Base-by-base conservation (phyloP, 2,888 invertebrate genomes). In the Chromoteleia sp. region DNA sequence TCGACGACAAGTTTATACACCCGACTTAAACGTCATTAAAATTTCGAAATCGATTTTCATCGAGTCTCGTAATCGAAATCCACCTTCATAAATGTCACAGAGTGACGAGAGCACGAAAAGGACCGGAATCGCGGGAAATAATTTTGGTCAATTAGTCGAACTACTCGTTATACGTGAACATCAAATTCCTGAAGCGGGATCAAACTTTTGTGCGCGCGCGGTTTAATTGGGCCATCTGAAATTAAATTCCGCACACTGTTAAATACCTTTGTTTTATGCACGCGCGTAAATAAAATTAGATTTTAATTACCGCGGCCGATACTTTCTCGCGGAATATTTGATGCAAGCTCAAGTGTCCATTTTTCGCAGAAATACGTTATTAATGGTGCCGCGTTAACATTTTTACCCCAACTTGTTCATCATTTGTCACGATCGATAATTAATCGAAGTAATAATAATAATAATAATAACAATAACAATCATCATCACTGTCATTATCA, bases 61-160 rank as follows among this genome's bases (percentile, higher is more conserved):
- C 29, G 4, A 58, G 12, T 4, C 43, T 1, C 17, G n/a, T 30
- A 19, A 15, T 41, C 29, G 7, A 30, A 54, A 54, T 68, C 8
- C 54, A 30, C 54, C 15, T 43, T 54, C 12, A 43, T 68, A 30
- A 54, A 54, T 17, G 54, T 25, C 54, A 54, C 54, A n/a, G 12
- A 8, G 54, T 67, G 52, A 52, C 41, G 36, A 67, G 52, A 52
- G n/a, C 19, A 30, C 45, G 30, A 19, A 30, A 61, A 61, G 17
- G 30, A 61, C 54, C 54, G n/a, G 10, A 43, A 43, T 43, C 7
- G 67, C 15, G 41, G 14, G 71, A 52, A 39, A 73, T 73, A 73
- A 73, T 73, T 73, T 73, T 19, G 71, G 71, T 73, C 50, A 73
- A 61, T 73, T 73, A 73, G 71, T 61, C 48, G 25, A 41, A 30